These are phyloP conservation scores for Oscheius sp. DNA, from an alignment of 2,888 invertebrate species.

Conservation along the genomic window DNA sequence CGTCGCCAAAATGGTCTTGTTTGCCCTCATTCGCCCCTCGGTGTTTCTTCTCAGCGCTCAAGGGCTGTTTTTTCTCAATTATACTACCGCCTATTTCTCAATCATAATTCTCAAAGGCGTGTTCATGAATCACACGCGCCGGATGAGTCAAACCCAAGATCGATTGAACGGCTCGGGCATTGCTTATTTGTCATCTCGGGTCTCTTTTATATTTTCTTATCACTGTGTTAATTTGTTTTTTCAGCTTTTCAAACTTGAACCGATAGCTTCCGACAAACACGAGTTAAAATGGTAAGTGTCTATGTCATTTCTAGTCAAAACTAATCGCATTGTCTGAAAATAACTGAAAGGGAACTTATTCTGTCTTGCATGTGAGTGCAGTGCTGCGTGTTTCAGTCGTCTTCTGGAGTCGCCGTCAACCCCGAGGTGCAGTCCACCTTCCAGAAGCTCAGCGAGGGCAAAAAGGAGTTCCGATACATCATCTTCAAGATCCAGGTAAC, in stretches of 20 bases:
- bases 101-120: neutral
- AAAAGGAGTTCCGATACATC: constrained; percentile 72
- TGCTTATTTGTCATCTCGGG: constrained; percentile 18
- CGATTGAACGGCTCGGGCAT: constrained; percentile 33
- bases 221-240: constrained; percentile 4
- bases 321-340: constrained; percentile 21
- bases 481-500: constrained; percentile 73
- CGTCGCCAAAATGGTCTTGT: constrained; percentile 35
- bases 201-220: neutral
- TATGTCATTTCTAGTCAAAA: neutral
- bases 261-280: neutral
- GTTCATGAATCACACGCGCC: constrained; percentile 12
- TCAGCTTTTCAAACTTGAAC: constrained; percentile 32
- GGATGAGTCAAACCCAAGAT: constrained; percentile 16
- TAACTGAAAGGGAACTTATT: constrained; percentile 5
- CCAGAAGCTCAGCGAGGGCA: constrained; percentile 72
- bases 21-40: constrained; percentile 31
- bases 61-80: constrained; percentile 26
- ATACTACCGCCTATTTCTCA: neutral
- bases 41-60: constrained; percentile 1
- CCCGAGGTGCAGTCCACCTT: constrained; percentile 73
- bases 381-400: constrained; percentile 56
- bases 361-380: constrained; percentile 37
- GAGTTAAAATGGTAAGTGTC: constrained; percentile 30
- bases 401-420: constrained; percentile 73